These are phyloP conservation scores for Dryomyza anilis DNA, from an alignment of 2,888 invertebrate genomes.

Conservation along the genomic window DNA sequence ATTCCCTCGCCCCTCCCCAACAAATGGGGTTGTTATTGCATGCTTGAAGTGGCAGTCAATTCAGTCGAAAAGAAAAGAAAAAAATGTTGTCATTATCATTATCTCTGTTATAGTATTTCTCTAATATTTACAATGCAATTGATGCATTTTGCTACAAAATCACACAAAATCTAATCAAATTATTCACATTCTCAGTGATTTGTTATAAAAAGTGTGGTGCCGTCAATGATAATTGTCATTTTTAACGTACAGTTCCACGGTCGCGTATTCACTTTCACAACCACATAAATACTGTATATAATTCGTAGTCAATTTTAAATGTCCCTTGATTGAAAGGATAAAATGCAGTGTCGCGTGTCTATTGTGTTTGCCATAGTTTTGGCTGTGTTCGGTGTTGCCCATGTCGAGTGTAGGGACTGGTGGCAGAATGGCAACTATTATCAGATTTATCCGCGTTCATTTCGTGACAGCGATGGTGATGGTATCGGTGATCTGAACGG, in stretches of 20 bases:
- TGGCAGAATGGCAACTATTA: slow-evolving; percentile 67
- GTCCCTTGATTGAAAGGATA: neutral
- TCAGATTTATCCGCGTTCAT: slow-evolving; percentile 81
- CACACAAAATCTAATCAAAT: neutral
- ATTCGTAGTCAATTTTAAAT: neutral
- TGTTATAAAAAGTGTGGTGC: slow-evolving; percentile 8
- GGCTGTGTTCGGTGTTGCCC: neutral
- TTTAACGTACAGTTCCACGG: neutral
- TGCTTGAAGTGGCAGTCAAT: neutral
- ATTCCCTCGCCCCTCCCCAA: neutral
- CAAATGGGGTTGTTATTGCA: neutral
- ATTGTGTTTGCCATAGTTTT: neutral
- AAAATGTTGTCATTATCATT: neutral
- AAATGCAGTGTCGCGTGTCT: neutral
- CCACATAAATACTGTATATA: no score
- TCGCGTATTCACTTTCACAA: no score
- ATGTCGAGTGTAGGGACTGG: slow-evolving; percentile 45
- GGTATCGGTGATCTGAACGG: slow-evolving; percentile 72
- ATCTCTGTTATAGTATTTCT: neutral
- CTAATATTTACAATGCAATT: slow-evolving; percentile 10
- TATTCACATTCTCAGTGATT: neutral
- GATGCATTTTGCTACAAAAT: slow-evolving; percentile 1
- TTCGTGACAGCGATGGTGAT: slow-evolving; percentile 78
- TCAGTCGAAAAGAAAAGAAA: no score
- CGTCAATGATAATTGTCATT: neutral